Percentiles rank a stretch among this genome's conserved stretches.
Conservation (phyloP, 2,888 invertebrate genomes). For the Heliconius hortense region DNA sequence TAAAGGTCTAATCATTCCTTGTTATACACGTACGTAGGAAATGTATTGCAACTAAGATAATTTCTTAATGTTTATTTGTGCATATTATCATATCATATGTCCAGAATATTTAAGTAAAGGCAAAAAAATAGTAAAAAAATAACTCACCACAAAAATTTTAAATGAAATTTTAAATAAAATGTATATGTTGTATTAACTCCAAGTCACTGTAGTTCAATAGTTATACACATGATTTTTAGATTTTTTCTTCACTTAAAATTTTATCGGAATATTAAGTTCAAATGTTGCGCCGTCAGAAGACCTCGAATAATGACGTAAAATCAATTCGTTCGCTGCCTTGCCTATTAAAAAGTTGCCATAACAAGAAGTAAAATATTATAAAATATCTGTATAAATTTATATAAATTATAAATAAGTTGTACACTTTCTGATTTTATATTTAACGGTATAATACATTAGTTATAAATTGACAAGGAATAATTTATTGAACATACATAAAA, state of each 20-base stretch:
- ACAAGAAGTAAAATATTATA: slow-evolving; percentile 3
- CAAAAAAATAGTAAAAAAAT: not conserved
- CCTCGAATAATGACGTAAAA: slow-evolving; percentile 65
- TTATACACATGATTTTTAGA: slow-evolving; percentile 37
- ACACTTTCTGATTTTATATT: not conserved
- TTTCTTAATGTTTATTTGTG: not conserved
- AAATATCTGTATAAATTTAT: not conserved
- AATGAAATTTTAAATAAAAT: slow-evolving; percentile 14
- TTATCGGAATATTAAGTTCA: slow-evolving; percentile 60
- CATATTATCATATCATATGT: not conserved
- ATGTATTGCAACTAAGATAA: not conserved
- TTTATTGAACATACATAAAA: not conserved
- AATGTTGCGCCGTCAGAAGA: slow-evolving; percentile 76
- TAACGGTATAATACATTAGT: not conserved
- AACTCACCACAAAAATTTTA: slow-evolving; percentile 30
- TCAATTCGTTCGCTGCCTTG: slow-evolving; percentile 53
- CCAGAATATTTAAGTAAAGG: not conserved
- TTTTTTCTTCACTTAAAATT: slow-evolving; percentile 47
- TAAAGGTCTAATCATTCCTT: not conserved
- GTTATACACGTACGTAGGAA: not conserved
- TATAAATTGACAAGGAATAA: not conserved
- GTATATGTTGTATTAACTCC: slow-evolving; percentile 20
- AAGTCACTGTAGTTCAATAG: slow-evolving; percentile 24
- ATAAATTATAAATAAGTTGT: not conserved
- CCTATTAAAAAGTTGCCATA: slow-evolving; percentile 38